These are phyloP conservation scores for Psophia crepitans DNA, from an alignment of 2,113 vertebrate genomes.

Conservation along the genomic window DNA sequence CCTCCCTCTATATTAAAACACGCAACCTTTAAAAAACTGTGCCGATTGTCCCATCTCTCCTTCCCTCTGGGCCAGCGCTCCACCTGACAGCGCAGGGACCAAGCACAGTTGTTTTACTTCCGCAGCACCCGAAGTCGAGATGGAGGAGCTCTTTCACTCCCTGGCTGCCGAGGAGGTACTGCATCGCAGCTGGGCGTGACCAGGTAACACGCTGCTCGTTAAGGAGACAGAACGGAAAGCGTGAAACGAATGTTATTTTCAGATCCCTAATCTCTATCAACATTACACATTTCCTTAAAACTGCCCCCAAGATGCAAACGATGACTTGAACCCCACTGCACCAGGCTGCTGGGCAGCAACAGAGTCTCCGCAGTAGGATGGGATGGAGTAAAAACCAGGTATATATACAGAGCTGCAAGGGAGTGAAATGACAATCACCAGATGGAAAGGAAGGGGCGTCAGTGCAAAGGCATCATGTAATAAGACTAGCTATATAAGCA, in stretches of 20 bases:
- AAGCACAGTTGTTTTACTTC: not conserved
- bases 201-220: not conserved
- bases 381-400: not conserved
- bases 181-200: not conserved
- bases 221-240: not conserved
- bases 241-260: not conserved
- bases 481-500: not conserved
- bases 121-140: accelerated
- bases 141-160: not conserved
- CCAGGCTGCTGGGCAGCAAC: not conserved
- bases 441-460: not conserved
- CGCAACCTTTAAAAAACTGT: not conserved
- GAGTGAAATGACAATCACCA: not conserved
- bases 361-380: not conserved
- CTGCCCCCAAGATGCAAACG: not conserved
- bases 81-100: not conserved
- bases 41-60: not conserved
- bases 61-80: not conserved
- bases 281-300: not conserved
- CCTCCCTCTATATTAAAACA: not conserved
- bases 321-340: accelerated
- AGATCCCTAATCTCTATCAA: not conserved
- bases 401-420: not conserved
- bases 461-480: not conserved
- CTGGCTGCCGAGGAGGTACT: not conserved